Percentiles rank a stretch among this genome's conserved stretches.
Conservation (phyloP, 2,888 invertebrate species). For the Parasteatoda lunata region DNA sequence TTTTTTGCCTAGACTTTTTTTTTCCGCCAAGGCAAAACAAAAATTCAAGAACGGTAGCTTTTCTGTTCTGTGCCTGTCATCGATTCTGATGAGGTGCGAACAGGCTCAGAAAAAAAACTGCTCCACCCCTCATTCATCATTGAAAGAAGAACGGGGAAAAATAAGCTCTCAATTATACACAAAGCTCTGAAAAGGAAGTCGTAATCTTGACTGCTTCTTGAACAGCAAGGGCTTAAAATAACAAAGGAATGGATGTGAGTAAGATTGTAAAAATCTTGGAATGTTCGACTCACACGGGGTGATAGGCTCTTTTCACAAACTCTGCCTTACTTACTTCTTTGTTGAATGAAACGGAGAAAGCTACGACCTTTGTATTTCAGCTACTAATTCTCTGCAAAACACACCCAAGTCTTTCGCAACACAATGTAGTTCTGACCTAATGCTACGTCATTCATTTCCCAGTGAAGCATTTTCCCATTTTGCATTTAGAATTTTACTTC, state of each 20-base stretch:
- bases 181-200: conserved; percentile 48
- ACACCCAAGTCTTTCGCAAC: no score
- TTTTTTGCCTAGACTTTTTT: neutral
- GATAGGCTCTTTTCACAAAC: neutral
- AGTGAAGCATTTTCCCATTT: no score
- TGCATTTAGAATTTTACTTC: no score
- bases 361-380: no score
- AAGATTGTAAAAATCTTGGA: neutral
- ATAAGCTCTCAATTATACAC: conserved; percentile 35
- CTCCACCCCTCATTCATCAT: conserved; percentile 6
- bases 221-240: neutral
- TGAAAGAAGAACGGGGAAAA: conserved; percentile 9
- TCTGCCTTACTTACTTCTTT: no score
- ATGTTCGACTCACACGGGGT: neutral
- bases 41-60: neutral
- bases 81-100: conserved; percentile 21
- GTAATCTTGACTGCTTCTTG: conserved; percentile 30
- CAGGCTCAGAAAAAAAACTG: conserved; percentile 5
- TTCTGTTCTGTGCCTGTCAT: conserved; percentile 28
- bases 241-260: neutral
- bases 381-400: no score
- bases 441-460: no score
- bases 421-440: no score
- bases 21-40: neutral
- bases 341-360: no score